phyloP scores from a whole-genome alignment of 2,797 vertebrate species.

The Chiloscyllium punctatum region DNA sequence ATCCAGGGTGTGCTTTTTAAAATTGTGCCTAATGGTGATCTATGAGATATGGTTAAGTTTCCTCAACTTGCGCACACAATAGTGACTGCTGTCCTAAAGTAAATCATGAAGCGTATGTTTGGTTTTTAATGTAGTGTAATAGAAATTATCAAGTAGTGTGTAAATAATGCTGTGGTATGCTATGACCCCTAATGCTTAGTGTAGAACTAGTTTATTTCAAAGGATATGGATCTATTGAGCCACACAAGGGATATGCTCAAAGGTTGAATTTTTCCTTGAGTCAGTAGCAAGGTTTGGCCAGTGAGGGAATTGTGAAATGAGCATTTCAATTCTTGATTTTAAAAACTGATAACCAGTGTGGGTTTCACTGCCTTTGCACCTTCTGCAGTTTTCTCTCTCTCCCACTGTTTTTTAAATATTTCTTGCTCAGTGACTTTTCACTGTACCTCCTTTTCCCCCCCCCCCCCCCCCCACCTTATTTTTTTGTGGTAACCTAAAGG shows the following conservation, averaged over 20 bases:
- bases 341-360: no score
- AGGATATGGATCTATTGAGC: background rate
- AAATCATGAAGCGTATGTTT: background rate
- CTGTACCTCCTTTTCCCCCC: no score
- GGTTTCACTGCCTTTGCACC: background rate
- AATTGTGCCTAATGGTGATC: background rate
- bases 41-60: background rate
- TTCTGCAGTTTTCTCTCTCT: background rate
- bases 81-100: background rate
- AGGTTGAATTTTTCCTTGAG: background rate
- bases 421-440: no score
- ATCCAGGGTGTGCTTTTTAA: background rate
- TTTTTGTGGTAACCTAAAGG: no score
- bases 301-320: no score
- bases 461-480: no score
- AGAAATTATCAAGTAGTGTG: no score
- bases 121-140: background rate
- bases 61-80: background rate
- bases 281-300: background rate
- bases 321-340: background rate
- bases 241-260: background rate
- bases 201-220: no score
- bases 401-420: background rate
- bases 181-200: background rate
- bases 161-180: background rate